Conservation (phyloP, 2,888 invertebrate species). For the Hemicrepidius hirtus region DNA sequence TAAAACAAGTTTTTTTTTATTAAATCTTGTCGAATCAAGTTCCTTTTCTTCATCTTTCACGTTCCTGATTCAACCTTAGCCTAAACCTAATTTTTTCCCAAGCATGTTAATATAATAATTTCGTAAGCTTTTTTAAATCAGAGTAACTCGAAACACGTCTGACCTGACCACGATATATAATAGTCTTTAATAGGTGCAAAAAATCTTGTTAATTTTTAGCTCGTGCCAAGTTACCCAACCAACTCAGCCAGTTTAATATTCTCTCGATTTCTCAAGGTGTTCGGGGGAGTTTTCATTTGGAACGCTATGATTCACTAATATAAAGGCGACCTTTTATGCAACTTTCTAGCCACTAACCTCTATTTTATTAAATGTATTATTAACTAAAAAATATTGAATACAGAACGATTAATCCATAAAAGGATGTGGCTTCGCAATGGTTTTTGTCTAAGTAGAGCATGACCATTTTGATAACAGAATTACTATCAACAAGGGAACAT, state of each 20-base stretch:
- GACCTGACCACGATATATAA: constrained; percentile 3
- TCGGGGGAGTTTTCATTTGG: constrained; percentile 9
- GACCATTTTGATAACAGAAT: constrained; percentile 28
- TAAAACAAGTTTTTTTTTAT: too few species aligned
- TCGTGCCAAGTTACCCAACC: constrained; percentile 9
- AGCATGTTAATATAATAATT: neutral
- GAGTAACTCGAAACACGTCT: neutral
- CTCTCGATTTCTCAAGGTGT: neutral
- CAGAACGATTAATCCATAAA: constrained; percentile 29
- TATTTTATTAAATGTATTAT: constrained; percentile 7
- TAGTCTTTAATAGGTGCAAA: constrained; percentile 1
- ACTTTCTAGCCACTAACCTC: constrained; percentile 35
- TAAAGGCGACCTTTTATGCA: constrained; percentile 33
- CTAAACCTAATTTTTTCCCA: constrained; percentile 30
- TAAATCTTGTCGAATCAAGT: too few species aligned
- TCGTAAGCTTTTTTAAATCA: neutral
- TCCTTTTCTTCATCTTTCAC: neutral
- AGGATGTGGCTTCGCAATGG: constrained; percentile 44
- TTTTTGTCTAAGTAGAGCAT: constrained; percentile 43
- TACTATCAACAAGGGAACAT: neutral
- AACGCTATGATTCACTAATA: constrained; percentile 19
- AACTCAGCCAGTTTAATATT: constrained; percentile 1
- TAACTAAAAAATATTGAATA: constrained; percentile 10
- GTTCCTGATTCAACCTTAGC: constrained; percentile 25
- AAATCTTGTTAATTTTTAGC: constrained; percentile 1